Base-by-base conservation (phyloP, 2,888 invertebrate genomes). In the Dasysyrphus albostriatus region DNA sequence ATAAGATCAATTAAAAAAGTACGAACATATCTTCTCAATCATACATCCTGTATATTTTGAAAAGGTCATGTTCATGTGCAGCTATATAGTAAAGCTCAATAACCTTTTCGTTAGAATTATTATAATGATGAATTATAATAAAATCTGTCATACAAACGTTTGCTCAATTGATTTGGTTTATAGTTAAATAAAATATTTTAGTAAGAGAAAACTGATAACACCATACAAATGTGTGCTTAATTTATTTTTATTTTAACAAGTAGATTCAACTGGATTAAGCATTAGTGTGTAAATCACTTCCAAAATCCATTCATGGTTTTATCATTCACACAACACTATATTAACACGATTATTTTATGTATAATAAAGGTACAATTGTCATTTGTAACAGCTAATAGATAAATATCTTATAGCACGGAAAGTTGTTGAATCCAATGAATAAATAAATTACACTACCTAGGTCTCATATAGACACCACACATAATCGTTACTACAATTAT, bases 391-490 rank as follows among this genome's bases (percentile, higher is more conserved):
- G 24, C 51, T 78, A 24, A 24, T 32, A 24, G 51, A 61, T 63
- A 72, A 24, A 10, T n/a, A 78, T 78, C 72, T 72, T 19, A n/a
- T 4, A 54, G n/a, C 61, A 56, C 12, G 34, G 4, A 24, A 39
- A 10, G 12, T 37, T 14, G 47, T 69, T 24, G 58, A 5, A 76
- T 37, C n/a, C n/a, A 44, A 37, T 42, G 16, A 39, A 42, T 65
- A 56, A 65, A 75, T 75, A 65, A 75, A 67, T 76, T 76, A 67
- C 16, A 14, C 12, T 54, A 51, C 29, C 12, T 39, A 9, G 5
- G 2, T 37, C 16, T 32, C 14, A 16, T 29, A 39, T 12, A 19
- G 39, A 54, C n/a, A n/a, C 42, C 44, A 14, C 72, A 72, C 29
- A 63, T 37, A 63, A 56, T 56, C 63, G 56, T 72, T 56, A 72